Evolutionary conservation across 1,140 invertebrate genomes (phyloP).

Genomic region (Bombus haemorrhoidalis): DNA sequence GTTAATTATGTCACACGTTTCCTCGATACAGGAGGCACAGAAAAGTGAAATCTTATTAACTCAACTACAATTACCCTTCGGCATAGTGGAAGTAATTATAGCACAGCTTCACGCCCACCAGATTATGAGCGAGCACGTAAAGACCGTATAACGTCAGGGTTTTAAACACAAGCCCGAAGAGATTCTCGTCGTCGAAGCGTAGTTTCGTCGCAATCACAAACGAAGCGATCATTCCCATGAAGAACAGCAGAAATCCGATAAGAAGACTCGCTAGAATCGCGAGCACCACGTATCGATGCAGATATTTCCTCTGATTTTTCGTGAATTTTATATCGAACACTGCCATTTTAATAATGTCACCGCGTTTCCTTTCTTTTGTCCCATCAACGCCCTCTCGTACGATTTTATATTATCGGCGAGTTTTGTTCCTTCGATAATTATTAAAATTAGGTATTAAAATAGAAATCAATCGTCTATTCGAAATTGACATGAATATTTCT

Average conservation of each 20-base stretch:
- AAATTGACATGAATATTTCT: neutral
- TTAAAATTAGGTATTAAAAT: neutral
- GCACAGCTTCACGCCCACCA: conserved; percentile 22
- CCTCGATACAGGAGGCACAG: too few species aligned
- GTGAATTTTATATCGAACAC: conserved; percentile 6
- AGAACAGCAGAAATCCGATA: conserved; percentile 24
- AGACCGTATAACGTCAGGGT: conserved; percentile 24
- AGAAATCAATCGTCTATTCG: too few species aligned
- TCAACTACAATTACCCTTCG: conserved; percentile 17
- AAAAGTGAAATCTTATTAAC: neutral
- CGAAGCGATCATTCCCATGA: neutral
- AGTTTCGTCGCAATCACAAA: neutral
- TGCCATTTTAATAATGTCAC: conserved; percentile 6
- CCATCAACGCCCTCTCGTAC: neutral
- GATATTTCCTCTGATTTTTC: conserved; percentile 10
- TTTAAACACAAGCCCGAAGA: conserved; percentile 7
- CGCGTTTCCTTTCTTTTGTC: neutral
- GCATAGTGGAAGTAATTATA: conserved; percentile 46
- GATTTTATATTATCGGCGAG: neutral
- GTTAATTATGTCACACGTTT: neutral
- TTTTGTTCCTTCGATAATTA: neutral
- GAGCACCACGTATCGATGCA: conserved; percentile 10
- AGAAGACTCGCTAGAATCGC: neutral
- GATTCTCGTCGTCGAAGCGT: neutral
- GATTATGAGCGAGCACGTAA: conserved; percentile 25